A percentile compares a stretch with the other conserved stretches of the same genome.
Evolutionary conservation across 2,113 vertebrate genomes (phyloP).

Genomic region (Sitta europaea): DNA sequence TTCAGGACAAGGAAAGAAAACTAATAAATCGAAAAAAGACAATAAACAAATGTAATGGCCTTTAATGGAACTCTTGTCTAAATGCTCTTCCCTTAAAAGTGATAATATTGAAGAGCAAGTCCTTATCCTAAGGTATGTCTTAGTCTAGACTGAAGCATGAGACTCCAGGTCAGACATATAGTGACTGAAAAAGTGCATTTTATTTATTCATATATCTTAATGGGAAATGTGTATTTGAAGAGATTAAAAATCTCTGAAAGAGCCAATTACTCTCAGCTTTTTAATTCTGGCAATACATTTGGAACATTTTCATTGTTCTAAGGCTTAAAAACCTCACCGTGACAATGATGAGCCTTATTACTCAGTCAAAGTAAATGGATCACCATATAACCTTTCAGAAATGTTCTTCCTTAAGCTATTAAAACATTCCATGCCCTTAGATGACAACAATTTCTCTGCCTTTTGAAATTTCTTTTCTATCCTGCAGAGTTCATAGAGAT

Average conservation of each 20-base stretch:
- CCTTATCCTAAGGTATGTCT: background rate
- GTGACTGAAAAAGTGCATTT: conserved; percentile 5
- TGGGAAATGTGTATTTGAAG: background rate
- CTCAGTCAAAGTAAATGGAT: conserved; percentile 86
- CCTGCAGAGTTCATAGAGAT: conserved; percentile 95
- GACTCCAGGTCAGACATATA: background rate
- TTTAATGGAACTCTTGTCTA: background rate
- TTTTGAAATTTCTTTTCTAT: conserved; percentile 93
- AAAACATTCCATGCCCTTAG: conserved; percentile 88
- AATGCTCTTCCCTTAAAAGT: background rate
- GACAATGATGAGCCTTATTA: conserved; percentile 82
- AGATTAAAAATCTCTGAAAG: conserved; percentile 44
- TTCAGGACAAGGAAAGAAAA: background rate
- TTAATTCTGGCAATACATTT: conserved; percentile 54
- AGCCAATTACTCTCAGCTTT: conserved; percentile 60
- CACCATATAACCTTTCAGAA: conserved; percentile 84
- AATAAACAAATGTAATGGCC: background rate
- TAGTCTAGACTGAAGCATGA: background rate
- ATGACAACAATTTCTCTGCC: conserved; percentile 90
- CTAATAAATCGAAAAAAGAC: background rate
- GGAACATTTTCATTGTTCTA: conserved; percentile 76
- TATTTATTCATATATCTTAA: conserved; percentile 51
- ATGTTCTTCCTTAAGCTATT: conserved; percentile 85
- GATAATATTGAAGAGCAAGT: background rate
- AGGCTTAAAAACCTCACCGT: conserved; percentile 77